These are phyloP conservation scores for Callitettix versicolor DNA, from an alignment of 1,140 invertebrate species.

Conservation along the genomic window DNA sequence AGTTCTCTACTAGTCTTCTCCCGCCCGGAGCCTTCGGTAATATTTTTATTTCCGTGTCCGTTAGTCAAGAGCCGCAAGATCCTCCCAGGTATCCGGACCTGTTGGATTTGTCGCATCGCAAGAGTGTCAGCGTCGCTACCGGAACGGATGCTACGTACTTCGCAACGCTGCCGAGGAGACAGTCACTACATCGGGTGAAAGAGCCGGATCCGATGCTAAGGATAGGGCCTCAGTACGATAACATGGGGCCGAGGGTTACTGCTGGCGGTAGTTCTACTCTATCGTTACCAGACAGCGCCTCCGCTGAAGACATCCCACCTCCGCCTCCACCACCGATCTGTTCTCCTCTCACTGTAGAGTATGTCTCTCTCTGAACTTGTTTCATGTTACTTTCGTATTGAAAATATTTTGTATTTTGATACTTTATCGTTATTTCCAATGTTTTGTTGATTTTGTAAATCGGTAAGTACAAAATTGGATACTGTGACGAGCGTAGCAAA, in stretches of 20 bases:
- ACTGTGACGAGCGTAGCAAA: too few relatives aligned
- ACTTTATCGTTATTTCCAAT: too few relatives aligned
- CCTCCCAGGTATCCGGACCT: slow-evolving; percentile 53
- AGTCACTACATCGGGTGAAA: slow-evolving; percentile 16
- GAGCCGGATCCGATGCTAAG: slow-evolving; percentile 16
- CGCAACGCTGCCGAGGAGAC: slow-evolving; percentile 38
- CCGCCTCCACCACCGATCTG: slow-evolving; percentile 41
- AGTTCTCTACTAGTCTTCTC: slow-evolving; percentile 50
- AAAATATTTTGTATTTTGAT: too few relatives aligned
- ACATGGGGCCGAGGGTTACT: slow-evolving; percentile 79
- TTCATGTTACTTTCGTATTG: background rate
- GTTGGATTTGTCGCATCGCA: slow-evolving; percentile 55
- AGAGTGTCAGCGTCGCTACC: slow-evolving; percentile 32
- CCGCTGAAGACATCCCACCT: slow-evolving; percentile 36
- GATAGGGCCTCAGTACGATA: slow-evolving; percentile 59
- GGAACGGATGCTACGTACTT: slow-evolving; percentile 38
- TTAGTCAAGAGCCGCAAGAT: slow-evolving; percentile 48
- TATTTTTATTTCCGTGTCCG: slow-evolving; percentile 62
- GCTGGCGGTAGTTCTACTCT: slow-evolving; percentile 72
- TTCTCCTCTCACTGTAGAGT: slow-evolving; percentile 30
- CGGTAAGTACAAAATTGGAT: too few relatives aligned
- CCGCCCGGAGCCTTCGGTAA: slow-evolving; percentile 52
- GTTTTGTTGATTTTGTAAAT: too few relatives aligned
- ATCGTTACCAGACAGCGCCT: slow-evolving; percentile 54
- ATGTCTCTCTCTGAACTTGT: slow-evolving; percentile 26